Percentiles rank a stretch among this genome's conserved stretches.
Conservation (phyloP, 2,113 vertebrate genomes). For the Sporophila hypoxantha region DNA sequence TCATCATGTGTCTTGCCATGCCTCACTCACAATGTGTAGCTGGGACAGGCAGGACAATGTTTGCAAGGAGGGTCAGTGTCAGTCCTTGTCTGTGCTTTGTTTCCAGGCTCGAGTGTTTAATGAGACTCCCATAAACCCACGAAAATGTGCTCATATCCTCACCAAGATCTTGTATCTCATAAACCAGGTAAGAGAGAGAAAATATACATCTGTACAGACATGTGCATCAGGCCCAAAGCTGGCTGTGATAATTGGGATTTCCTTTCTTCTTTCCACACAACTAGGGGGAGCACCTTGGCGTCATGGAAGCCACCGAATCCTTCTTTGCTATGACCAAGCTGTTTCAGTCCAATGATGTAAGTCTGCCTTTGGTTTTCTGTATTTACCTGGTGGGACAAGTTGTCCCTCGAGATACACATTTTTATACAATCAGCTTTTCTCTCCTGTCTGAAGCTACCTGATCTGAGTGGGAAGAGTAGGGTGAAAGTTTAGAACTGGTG, state of each 20-base stretch:
- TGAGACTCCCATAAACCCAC: slow-evolving; percentile 84
- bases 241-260: background rate
- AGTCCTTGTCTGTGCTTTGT: background rate
- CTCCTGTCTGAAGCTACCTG: background rate
- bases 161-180: slow-evolving; percentile 97
- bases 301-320: slow-evolving; percentile 92
- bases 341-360: slow-evolving; percentile 97
- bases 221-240: background rate
- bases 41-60: background rate
- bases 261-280: background rate
- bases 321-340: slow-evolving; percentile 98
- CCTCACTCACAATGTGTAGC: background rate
- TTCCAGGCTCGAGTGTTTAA: slow-evolving; percentile 79
- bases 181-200: slow-evolving; percentile 84
- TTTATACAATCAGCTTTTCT: background rate
- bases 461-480: background rate
- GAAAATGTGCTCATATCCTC: slow-evolving; percentile 96
- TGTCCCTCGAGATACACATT: background rate
- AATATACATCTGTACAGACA: background rate
- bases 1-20: background rate
- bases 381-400: background rate
- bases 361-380: slow-evolving; percentile 7
- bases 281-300: slow-evolving; percentile 94
- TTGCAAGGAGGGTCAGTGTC: background rate
- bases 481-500: background rate